A percentile compares a stretch with the other conserved stretches of the same genome.
Conservation (phyloP, 2,888 invertebrate species). For the Sisyra nigra region DNA sequence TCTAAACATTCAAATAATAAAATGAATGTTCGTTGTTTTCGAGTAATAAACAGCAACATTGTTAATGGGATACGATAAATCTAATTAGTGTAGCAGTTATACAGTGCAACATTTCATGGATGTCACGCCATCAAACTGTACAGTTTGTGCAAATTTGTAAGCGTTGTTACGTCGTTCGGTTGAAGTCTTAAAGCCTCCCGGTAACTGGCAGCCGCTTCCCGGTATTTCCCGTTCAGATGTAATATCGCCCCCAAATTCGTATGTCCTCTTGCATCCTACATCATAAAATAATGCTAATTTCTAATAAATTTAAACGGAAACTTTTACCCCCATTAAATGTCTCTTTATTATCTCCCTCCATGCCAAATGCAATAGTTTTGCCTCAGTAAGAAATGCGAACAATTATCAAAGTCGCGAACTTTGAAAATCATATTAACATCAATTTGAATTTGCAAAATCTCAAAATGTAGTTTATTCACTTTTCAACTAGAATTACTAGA, state of each 20-base stretch:
- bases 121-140: conserved; percentile 37
- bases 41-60: too few species aligned
- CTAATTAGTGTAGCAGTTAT: too few species aligned
- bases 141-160: conserved; percentile 73
- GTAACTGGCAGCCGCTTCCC: conserved; percentile 76
- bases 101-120: conserved; percentile 1
- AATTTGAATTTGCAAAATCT: too few species aligned
- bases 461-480: too few species aligned
- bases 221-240: conserved; percentile 81
- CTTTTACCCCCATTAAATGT: too few species aligned
- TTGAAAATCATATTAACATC: not conserved
- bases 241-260: conserved; percentile 91
- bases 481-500: not conserved
- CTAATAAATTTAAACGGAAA: too few species aligned
- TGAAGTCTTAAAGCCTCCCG: conserved; percentile 69
- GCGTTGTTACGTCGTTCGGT: conserved; percentile 76
- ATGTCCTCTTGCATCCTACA: conserved; percentile 73
- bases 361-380: not conserved
- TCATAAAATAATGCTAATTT: not conserved
- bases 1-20: too few species aligned
- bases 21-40: too few species aligned
- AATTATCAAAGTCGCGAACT: not conserved
- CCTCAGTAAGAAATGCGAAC: not conserved
- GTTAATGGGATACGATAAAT: too few species aligned
- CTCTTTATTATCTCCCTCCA: too few species aligned